phyloP scores from a whole-genome alignment of 2,888 invertebrate species.

The Epistrophe eligans region DNA sequence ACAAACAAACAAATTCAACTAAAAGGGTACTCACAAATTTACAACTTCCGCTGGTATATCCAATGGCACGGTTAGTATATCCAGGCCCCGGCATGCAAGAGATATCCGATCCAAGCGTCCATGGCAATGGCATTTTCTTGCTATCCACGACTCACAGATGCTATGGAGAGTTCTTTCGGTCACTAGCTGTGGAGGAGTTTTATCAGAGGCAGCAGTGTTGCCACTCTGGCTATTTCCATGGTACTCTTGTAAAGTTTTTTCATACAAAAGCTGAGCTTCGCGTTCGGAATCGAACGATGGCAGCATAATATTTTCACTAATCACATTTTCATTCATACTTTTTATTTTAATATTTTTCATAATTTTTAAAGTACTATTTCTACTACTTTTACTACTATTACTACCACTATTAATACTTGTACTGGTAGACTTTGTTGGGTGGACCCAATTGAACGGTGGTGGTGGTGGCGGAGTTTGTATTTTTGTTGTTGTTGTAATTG shows the following conservation, averaged over 20 bases:
- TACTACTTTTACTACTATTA: constrained; percentile 67
- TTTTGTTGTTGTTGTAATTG: constrained; percentile 1
- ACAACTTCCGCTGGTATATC: constrained; percentile 82
- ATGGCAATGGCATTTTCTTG: constrained; percentile 82
- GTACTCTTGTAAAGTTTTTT: constrained; percentile 82
- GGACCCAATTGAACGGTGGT: constrained; percentile 49
- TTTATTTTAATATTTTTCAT: constrained; percentile 27
- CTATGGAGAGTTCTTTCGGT: constrained; percentile 79
- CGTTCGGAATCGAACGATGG: constrained; percentile 82
- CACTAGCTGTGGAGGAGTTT: constrained; percentile 45
- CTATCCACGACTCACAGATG: constrained; percentile 82
- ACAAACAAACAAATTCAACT: constrained; percentile 34
- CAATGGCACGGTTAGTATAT: constrained; percentile 81
- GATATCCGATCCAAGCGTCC: constrained; percentile 81
- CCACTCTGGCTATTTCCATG: constrained; percentile 75
- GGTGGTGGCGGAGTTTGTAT: constrained; percentile 72
- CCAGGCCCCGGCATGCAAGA: constrained; percentile 82
- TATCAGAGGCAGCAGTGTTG: constrained; percentile 60
- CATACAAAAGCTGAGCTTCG: constrained; percentile 83
- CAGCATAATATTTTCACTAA: constrained; percentile 83
- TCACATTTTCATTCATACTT: constrained; percentile 75
- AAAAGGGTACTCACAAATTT: constrained; percentile 81
- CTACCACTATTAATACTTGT: constrained; percentile 69
- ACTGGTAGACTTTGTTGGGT: constrained; percentile 54
- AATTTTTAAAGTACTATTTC: constrained; percentile 47